A percentile compares a stretch with the other conserved stretches of the same genome.
Conservation (phyloP, 2,888 invertebrate genomes). For the Branchipolynoe longqiensis region DNA sequence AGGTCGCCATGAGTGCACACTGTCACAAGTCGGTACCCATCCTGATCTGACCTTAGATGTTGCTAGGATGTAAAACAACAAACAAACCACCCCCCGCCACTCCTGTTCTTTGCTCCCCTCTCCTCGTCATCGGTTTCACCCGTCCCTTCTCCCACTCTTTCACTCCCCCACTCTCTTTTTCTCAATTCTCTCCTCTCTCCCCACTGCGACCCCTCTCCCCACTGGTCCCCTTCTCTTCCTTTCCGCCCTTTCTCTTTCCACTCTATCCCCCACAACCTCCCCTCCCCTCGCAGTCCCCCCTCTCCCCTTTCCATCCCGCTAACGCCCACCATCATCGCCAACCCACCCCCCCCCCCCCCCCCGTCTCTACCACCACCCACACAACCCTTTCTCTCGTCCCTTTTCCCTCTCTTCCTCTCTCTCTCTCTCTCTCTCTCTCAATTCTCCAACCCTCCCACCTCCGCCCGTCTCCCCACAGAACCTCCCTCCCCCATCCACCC, state of each 20-base stretch:
- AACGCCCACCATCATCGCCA: no score
- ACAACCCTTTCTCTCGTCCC: no score
- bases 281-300: background rate
- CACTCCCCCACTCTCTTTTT: background rate
- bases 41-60: no score
- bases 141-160: background rate
- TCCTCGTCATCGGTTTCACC: background rate
- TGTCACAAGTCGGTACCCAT: no score
- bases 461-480: background rate
- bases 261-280: background rate
- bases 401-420: no score
- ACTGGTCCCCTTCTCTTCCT: background rate
- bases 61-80: no score
- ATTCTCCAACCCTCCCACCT: conserved; percentile 40
- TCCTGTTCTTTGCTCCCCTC: background rate
- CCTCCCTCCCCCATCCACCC: background rate
- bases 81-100: background rate
- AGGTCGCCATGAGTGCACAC: no score
- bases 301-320: background rate
- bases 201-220: background rate
- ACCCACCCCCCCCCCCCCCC: conserved; percentile 1
- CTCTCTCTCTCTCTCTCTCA: no score
- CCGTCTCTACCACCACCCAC: no score
- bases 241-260: background rate
- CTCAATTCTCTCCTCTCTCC: background rate